These are phyloP conservation scores for Hemiprocne comata DNA, from an alignment of 2,113 vertebrate species.

Conservation along the genomic window DNA sequence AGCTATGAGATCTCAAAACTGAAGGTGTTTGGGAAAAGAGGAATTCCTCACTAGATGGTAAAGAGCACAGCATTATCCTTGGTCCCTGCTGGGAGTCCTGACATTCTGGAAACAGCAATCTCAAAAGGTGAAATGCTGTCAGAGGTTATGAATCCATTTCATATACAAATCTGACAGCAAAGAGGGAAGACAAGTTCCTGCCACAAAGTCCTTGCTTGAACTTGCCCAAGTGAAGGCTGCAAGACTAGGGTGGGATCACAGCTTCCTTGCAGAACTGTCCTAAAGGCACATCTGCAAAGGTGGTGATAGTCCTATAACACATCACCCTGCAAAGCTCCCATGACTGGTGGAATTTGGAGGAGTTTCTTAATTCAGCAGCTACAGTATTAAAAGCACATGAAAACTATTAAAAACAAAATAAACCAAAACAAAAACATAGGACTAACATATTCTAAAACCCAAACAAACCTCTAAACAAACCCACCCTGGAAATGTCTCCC, in stretches of 20 bases:
- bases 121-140: neutral
- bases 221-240: neutral
- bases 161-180: neutral
- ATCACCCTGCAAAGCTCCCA: neutral
- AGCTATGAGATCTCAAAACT: neutral
- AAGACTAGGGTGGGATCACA: neutral
- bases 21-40: neutral
- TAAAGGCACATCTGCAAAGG: neutral
- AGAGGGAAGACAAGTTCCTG: neutral
- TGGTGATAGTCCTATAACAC: neutral
- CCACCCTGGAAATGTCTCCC: constrained; percentile 15
- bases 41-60: neutral
- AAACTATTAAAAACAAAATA: neutral
- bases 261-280: neutral
- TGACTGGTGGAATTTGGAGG: neutral
- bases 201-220: neutral
- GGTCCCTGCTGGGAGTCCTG: neutral
- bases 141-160: neutral
- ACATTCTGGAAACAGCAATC: neutral
- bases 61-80: neutral
- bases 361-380: neutral
- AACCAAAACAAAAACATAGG: neutral
- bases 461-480: constrained; percentile 48
- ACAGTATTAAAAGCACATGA: neutral
- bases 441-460: neutral